Conservation (phyloP, 2,113 vertebrate species). For the Cercopithecus mona region DNA sequence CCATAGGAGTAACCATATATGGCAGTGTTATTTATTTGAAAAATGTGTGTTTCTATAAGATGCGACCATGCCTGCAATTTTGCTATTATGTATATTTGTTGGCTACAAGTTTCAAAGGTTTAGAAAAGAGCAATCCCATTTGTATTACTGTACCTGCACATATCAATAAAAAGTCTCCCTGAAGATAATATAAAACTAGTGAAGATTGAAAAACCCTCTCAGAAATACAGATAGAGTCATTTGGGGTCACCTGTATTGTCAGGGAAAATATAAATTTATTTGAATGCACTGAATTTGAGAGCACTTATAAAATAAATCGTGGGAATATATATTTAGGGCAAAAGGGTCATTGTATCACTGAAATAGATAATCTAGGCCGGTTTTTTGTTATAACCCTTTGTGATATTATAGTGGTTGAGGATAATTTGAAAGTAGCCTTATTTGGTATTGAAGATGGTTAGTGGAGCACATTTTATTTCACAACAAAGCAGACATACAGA, state of each 20-base stretch:
- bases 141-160: background rate
- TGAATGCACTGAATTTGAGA: conserved; percentile 64
- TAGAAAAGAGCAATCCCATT: conserved; percentile 60
- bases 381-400: background rate
- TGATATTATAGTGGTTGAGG: background rate
- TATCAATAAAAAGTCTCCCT: conserved; percentile 62
- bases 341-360: background rate
- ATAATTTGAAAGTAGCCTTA: background rate
- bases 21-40: conserved; percentile 1
- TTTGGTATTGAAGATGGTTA: background rate
- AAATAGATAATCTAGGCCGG: background rate
- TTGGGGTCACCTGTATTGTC: conserved; percentile 56
- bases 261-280: conserved; percentile 75
- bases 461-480: background rate
- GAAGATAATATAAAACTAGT: conserved; percentile 67
- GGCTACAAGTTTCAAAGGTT: conserved; percentile 62
- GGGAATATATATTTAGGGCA: conserved; percentile 47
- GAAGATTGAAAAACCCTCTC: conserved; percentile 71
- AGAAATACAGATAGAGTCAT: conserved; percentile 65
- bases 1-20: background rate
- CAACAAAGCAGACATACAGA: background rate
- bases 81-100: conserved; percentile 50
- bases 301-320: conserved; percentile 48
- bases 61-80: conserved; percentile 16
- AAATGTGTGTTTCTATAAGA: conserved; percentile 20